A percentile compares a stretch with the other conserved stretches of the same genome.
Conservation (phyloP, 2,888 invertebrate species). For the Mayetiola destructor region DNA sequence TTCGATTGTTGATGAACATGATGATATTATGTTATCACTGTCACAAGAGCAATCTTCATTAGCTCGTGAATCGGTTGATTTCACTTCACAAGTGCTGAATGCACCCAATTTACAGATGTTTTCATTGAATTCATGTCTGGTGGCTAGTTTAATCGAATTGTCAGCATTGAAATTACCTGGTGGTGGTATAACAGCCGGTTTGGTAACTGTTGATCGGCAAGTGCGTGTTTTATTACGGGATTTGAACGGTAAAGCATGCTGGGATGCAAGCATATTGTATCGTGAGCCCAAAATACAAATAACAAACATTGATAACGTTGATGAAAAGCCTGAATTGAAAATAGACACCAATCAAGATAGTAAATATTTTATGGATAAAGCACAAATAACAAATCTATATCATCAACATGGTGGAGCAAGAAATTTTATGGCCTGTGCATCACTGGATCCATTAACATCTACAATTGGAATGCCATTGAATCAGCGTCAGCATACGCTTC, state of each 20-base stretch:
- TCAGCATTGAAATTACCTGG: constrained; percentile 70
- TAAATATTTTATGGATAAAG: background rate
- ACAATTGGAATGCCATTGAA: constrained; percentile 40
- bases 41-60: background rate
- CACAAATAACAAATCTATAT: background rate
- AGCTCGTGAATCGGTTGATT: constrained; percentile 40
- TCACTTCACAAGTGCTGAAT: constrained; percentile 65
- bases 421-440: constrained; percentile 18
- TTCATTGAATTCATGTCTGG: constrained; percentile 66
- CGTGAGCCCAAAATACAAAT: constrained; percentile 45
- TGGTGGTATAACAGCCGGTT: constrained; percentile 58
- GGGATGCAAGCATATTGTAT: constrained; percentile 88
- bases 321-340: background rate
- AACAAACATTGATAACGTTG: constrained; percentile 11
- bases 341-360: background rate
- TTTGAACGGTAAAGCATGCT: constrained; percentile 85
- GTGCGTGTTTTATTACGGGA: constrained; percentile 79
- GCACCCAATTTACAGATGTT: constrained; percentile 77
- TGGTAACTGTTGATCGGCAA: constrained; percentile 67
- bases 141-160: constrained; percentile 79
- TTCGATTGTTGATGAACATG: constrained; percentile 81
- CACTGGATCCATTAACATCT: constrained; percentile 30
- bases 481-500: constrained; percentile 52
- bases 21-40: constrained; percentile 47
- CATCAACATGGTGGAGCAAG: constrained; percentile 16